phyloP scores from a whole-genome alignment of 92 coral and sea anemone genomes.

The Parazoanthus swiftii region DNA sequence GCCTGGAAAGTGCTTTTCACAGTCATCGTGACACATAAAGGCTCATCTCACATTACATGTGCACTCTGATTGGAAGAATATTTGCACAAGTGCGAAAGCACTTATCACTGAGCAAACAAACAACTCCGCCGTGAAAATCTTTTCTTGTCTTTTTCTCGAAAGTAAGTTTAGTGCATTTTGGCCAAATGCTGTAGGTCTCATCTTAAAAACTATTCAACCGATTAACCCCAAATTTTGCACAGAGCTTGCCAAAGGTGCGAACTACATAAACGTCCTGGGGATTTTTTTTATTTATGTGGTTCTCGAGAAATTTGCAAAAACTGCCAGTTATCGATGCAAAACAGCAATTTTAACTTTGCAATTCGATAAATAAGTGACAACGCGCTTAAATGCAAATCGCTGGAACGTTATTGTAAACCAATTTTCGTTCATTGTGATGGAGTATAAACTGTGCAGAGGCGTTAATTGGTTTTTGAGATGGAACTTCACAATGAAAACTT shows the following conservation, averaged over 20 bases:
- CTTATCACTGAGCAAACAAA: conserved; percentile 15
- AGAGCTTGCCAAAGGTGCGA: conserved; percentile 16
- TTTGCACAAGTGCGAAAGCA: too few species aligned
- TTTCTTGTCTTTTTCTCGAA: not conserved
- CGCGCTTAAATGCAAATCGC: not conserved
- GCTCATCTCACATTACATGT: conserved; percentile 15
- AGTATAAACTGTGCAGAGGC: not conserved
- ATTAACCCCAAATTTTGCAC: conserved; percentile 30
- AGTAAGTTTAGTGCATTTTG: conserved; percentile 31
- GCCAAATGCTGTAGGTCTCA: conserved; percentile 31
- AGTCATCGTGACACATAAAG: conserved; percentile 29
- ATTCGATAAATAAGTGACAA: conserved; percentile 9
- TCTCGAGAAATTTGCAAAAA: conserved; percentile 17
- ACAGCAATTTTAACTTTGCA: conserved; percentile 2
- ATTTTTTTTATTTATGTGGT: conserved; percentile 21
- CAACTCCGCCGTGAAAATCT: conserved; percentile 11
- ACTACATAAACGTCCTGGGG: conserved; percentile 22
- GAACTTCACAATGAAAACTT: too few species aligned
- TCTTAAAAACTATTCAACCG: conserved; percentile 20
- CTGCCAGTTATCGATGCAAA: conserved; percentile 24
- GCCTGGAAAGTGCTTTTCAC: conserved; percentile 32
- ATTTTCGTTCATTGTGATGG: not conserved
- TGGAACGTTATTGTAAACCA: not conserved
- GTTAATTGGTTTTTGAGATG: too few species aligned
- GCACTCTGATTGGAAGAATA: too few species aligned